Evolutionary conservation across 2,888 invertebrate species (phyloP).

Genomic region (Galerucella pusilla): DNA sequence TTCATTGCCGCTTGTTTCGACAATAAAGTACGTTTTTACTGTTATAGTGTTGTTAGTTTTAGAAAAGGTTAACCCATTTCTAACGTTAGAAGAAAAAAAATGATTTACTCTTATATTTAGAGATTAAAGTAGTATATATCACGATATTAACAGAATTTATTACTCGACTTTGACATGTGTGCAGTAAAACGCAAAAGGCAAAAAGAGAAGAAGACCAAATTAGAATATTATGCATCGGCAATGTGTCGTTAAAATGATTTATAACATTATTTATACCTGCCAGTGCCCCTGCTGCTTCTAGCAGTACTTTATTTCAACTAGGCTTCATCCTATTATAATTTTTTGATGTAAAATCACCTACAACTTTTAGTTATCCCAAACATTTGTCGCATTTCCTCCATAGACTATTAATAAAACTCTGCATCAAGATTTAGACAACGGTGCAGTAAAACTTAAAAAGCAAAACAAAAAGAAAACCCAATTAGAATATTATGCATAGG

Average conservation of each 20-base stretch:
- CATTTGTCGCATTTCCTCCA: slow-evolving; percentile 9
- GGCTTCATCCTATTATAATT: too few species aligned
- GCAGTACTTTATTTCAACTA: too few species aligned
- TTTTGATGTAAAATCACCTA: not conserved
- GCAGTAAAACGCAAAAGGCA: not conserved
- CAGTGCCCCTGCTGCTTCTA: too few species aligned
- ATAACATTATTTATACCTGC: too few species aligned
- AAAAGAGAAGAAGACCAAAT: too few species aligned
- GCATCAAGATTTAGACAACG: not conserved
- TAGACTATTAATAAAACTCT: not conserved
- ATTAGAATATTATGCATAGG: too few species aligned
- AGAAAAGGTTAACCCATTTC: slow-evolving; percentile 3
- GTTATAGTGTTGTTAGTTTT: not conserved
- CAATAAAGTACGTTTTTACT: not conserved
- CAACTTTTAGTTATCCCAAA: not conserved
- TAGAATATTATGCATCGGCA: too few species aligned
- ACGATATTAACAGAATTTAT: not conserved
- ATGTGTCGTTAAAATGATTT: too few species aligned
- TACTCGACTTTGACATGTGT: not conserved
- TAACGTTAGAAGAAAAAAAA: not conserved
- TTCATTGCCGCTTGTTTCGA: not conserved
- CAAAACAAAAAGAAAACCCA: too few species aligned
- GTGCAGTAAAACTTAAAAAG: not conserved
- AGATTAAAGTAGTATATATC: not conserved
- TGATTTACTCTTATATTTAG: not conserved